phyloP scores from a whole-genome alignment of 2,113 vertebrate species.

The Etheostoma spectabile region DNA sequence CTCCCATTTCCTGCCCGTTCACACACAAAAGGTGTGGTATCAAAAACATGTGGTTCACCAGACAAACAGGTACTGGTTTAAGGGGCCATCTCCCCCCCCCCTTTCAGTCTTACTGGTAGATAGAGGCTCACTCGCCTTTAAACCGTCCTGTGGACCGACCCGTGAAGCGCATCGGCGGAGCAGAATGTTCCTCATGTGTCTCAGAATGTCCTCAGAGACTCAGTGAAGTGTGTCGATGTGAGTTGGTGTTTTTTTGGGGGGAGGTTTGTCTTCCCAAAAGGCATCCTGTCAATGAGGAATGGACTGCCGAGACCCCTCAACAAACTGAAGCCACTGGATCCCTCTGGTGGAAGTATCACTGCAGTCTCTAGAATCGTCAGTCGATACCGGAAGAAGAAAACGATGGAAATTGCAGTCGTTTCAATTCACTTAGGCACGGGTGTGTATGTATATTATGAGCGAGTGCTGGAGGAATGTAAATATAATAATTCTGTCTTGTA shows the following conservation, averaged over 20 bases:
- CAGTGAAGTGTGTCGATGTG: conserved; percentile 24
- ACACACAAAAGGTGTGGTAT: conserved; percentile 7
- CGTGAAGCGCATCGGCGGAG: conserved; percentile 29
- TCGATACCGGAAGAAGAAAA: conserved; percentile 8
- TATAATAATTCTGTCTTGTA: conserved; percentile 54
- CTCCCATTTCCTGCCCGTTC: conserved; percentile 31
- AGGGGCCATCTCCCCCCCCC: not conserved
- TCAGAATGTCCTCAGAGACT: conserved; percentile 57
- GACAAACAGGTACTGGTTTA: not conserved
- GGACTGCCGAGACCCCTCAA: conserved; percentile 46
- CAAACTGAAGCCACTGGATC: conserved; percentile 43
- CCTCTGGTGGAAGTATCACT: conserved; percentile 16
- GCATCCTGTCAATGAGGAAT: conserved; percentile 41
- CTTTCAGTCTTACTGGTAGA: conserved; percentile 7
- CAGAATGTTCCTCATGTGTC: conserved; percentile 72
- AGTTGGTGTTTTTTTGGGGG: conserved; percentile 6
- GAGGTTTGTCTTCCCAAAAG: conserved; percentile 3
- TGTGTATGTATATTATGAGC: conserved; percentile 63
- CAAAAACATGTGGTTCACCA: not conserved
- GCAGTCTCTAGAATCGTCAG: not conserved
- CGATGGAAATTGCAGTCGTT: conserved; percentile 16
- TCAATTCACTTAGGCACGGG: conserved; percentile 44
- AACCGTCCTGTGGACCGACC: conserved; percentile 30
- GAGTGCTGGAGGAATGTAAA: conserved; percentile 55
- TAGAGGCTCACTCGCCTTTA: conserved; percentile 3